Percentiles rank a stretch among this genome's conserved stretches.
Evolutionary conservation across 1,140 invertebrate species (phyloP).

Genomic region (Subanguina moxae): DNA sequence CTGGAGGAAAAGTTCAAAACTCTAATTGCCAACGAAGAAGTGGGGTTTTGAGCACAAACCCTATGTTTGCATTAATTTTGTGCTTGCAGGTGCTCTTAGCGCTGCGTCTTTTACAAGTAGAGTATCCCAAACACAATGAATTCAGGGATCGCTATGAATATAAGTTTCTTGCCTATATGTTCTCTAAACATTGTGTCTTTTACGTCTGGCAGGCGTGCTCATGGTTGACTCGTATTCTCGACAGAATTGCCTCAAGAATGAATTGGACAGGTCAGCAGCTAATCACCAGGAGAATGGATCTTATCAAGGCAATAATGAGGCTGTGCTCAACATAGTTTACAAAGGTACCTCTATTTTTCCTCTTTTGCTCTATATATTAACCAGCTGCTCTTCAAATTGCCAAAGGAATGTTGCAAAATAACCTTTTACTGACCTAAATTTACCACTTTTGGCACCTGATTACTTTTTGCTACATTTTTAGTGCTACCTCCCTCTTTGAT

Average conservation of each 20-base stretch:
- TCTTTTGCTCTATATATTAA: no score
- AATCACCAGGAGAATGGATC: background rate
- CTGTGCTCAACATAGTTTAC: slow-evolving; percentile 3
- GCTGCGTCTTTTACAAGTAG: slow-evolving; percentile 39
- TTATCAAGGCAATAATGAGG: background rate
- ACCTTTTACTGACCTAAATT: no score
- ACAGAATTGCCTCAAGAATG: slow-evolving; percentile 3
- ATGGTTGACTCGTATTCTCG: background rate
- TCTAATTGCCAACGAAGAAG: slow-evolving; percentile 30
- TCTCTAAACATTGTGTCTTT: no score
- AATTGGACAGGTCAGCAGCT: background rate
- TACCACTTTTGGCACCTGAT: no score
- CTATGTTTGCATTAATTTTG: no score
- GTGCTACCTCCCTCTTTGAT: slow-evolving; percentile 32
- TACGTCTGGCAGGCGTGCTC: slow-evolving; percentile 4
- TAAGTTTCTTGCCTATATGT: no score
- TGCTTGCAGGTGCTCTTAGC: slow-evolving; percentile 26
- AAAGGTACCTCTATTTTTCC: slow-evolving; percentile 1
- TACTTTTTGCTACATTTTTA: slow-evolving; percentile 19
- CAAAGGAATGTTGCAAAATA: no score
- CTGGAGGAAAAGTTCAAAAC: slow-evolving; percentile 42
- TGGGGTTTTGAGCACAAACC: slow-evolving; percentile 10
- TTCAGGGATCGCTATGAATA: slow-evolving; percentile 39
- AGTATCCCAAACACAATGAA: slow-evolving; percentile 37
- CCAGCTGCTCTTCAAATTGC: no score